A percentile compares a stretch with the other conserved stretches of the same genome.
These are phyloP conservation scores for Hydrotaea diabolus DNA, from an alignment of 2,888 invertebrate species.

Conservation along the genomic window DNA sequence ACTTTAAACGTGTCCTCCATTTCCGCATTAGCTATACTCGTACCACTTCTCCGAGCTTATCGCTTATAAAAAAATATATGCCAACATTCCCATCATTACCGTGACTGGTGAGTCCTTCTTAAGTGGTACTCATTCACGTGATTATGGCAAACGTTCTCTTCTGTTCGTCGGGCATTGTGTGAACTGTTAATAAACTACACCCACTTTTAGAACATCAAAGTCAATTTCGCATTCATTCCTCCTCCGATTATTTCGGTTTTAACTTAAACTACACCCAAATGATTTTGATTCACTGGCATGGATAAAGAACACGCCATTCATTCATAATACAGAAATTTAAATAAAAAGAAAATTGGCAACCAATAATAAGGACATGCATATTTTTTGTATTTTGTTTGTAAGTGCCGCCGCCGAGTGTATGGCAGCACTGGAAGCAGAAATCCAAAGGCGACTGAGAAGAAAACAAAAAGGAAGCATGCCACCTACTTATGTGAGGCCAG, in stretches of 20 bases:
- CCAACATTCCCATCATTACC: too few species aligned
- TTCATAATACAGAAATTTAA: background rate
- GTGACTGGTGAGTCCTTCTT: too few species aligned
- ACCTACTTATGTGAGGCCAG: background rate
- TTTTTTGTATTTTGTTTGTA: background rate
- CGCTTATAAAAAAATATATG: too few species aligned
- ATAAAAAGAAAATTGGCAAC: constrained; percentile 55
- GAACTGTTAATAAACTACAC: constrained; percentile 50
- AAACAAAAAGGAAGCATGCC: background rate
- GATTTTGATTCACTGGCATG: background rate
- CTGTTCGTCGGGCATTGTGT: background rate
- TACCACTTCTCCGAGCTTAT: too few species aligned
- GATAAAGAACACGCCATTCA: background rate
- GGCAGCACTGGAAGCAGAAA: background rate
- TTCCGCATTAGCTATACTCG: too few species aligned
- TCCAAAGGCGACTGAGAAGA: background rate
- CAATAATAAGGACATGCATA: constrained; percentile 53
- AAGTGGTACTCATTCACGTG: too few species aligned
- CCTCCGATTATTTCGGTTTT: background rate
- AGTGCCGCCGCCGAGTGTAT: background rate
- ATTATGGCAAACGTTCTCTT: too few species aligned
- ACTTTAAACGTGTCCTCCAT: too few species aligned
- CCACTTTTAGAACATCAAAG: constrained; percentile 62
- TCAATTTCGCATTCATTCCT: constrained; percentile 15
- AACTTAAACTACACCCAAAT: constrained; percentile 22